Evolutionary conservation across 2,888 invertebrate species (phyloP).

Genomic region (Hirtodrosophila trivittata): DNA sequence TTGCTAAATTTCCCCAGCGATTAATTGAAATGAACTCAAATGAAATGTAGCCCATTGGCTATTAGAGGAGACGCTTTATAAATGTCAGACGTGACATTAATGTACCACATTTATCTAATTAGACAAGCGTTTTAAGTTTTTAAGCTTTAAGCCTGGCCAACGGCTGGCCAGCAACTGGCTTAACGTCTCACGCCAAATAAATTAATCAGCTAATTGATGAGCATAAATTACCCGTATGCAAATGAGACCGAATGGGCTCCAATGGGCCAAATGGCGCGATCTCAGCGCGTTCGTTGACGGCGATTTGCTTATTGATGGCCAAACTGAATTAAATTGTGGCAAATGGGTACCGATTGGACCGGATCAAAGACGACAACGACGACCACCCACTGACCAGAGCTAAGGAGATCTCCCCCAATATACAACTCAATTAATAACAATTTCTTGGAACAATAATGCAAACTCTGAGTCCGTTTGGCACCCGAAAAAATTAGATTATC

Average conservation of each 20-base stretch:
- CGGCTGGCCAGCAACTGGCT: constrained; percentile 10
- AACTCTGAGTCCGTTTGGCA: constrained; percentile 43
- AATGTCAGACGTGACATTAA: constrained; percentile 72
- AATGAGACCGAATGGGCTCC: constrained; percentile 36
- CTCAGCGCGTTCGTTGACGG: constrained; percentile 19
- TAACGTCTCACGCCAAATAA: constrained; percentile 68
- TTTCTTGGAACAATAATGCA: constrained; percentile 82
- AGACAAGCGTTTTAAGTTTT: constrained; percentile 71
- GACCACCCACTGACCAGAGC: constrained; percentile 33
- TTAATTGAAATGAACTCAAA: constrained; percentile 19
- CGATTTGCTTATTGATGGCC: constrained; percentile 60
- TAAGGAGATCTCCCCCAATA: background rate
- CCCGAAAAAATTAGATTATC: constrained; percentile 65
- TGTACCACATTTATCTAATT: constrained; percentile 76
- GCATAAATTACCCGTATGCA: constrained; percentile 73
- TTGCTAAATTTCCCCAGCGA: constrained; percentile 28
- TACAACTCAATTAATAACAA: constrained; percentile 84
- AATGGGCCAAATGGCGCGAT: constrained; percentile 30
- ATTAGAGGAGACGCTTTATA: constrained; percentile 50
- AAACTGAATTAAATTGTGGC: constrained; percentile 59
- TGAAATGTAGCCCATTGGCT: constrained; percentile 12
- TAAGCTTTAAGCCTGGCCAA: constrained; percentile 14
- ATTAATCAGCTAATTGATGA: constrained; percentile 78
- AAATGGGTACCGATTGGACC: constrained; percentile 12
- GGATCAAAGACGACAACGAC: constrained; percentile 9